These are phyloP conservation scores for Aphelinus certus DNA, from an alignment of 1,140 invertebrate species.

Conservation along the genomic window DNA sequence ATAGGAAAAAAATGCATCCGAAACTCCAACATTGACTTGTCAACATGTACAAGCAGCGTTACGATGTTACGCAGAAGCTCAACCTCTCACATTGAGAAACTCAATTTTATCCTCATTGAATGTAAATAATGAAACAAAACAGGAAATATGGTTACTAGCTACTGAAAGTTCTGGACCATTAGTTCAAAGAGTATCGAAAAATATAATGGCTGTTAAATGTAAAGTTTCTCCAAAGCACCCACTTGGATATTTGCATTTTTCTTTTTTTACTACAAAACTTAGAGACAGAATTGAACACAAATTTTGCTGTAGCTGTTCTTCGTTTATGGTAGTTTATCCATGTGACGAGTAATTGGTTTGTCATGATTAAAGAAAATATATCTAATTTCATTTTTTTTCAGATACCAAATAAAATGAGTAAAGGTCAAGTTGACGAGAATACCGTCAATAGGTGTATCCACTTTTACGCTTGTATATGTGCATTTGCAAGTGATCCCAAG, in stretches of 20 bases:
- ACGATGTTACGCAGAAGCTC: slow-evolving; percentile 73
- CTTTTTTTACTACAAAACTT: slow-evolving; percentile 70
- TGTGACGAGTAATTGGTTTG: too few relatives aligned
- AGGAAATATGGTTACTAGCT: slow-evolving; percentile 74
- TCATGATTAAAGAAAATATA: too few relatives aligned
- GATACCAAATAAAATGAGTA: slow-evolving; percentile 46
- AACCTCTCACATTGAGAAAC: slow-evolving; percentile 73
- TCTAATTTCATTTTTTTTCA: slow-evolving; percentile 26
- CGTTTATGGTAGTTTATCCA: slow-evolving; percentile 66
- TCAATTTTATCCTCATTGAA: slow-evolving; percentile 73
- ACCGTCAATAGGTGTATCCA: slow-evolving; percentile 66
- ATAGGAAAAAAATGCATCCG: slow-evolving; percentile 57
- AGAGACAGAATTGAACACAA: slow-evolving; percentile 69
- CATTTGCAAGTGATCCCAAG: slow-evolving; percentile 79
- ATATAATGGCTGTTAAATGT: slow-evolving; percentile 82
- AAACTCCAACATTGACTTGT: slow-evolving; percentile 64
- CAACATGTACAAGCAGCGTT: slow-evolving; percentile 77
- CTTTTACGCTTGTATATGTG: slow-evolving; percentile 81
- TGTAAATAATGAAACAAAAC: slow-evolving; percentile 73
- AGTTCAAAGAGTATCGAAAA: slow-evolving; percentile 81
- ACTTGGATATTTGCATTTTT: slow-evolving; percentile 80
- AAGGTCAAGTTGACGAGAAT: slow-evolving; percentile 48
- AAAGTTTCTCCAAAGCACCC: slow-evolving; percentile 76
- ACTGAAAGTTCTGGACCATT: slow-evolving; percentile 74
- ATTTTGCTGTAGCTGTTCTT: slow-evolving; percentile 73